These are phyloP conservation scores for Mylabris sibirica DNA, from an alignment of 2,888 invertebrate species.

Conservation along the genomic window DNA sequence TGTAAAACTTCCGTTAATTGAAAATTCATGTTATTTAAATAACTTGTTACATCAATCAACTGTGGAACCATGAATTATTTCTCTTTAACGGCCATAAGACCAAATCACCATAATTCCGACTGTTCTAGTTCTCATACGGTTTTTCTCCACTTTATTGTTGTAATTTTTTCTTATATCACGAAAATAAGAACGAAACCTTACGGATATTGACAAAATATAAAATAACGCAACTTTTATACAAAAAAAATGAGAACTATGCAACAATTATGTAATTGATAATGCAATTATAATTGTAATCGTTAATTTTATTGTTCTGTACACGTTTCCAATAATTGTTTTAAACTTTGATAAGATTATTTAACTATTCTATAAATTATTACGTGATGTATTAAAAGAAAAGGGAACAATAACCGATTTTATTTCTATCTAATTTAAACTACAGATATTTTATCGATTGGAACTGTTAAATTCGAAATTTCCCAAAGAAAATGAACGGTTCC, in stretches of 20 bases:
- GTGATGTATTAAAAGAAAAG: not conserved
- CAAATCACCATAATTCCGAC: slow-evolving; percentile 21
- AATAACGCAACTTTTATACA: not conserved
- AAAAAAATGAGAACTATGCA: not conserved
- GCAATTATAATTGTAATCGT: not conserved
- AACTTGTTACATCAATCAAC: not conserved
- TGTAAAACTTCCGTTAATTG: not conserved
- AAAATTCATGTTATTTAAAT: slow-evolving; percentile 6
- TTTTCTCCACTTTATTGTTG: slow-evolving; percentile 17
- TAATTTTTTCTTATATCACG: not conserved
- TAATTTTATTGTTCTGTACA: not conserved
- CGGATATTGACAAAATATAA: not conserved
- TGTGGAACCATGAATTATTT: slow-evolving; percentile 15
- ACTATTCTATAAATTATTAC: not conserved
- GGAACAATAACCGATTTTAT: not conserved
- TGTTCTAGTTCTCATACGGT: slow-evolving; percentile 28
- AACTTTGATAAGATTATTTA: not conserved
- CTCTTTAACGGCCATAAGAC: not conserved
- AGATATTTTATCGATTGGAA: not conserved
- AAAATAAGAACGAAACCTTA: not conserved
- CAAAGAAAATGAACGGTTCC: not conserved
- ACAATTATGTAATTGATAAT: slow-evolving; percentile 6
- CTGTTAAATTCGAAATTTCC: not conserved
- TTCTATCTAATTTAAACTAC: not conserved
- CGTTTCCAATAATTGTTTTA: not conserved